Conservation (phyloP, 2,888 invertebrate genomes). For the Cristatella mucedo region DNA sequence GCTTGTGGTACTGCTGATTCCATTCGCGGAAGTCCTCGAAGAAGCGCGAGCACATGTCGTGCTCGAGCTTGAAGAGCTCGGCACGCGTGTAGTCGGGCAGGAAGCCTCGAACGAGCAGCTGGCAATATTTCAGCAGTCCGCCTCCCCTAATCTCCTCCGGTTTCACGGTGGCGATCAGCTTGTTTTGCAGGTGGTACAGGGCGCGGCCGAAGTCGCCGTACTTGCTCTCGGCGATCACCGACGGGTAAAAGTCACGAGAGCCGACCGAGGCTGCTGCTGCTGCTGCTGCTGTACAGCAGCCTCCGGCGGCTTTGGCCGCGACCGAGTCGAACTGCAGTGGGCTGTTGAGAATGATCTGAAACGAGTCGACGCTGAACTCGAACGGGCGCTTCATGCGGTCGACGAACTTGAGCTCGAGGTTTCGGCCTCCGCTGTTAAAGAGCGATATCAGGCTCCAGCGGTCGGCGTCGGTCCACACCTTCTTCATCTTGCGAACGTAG, state of each 20-base stretch:
- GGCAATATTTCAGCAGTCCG: slow-evolving; percentile 94
- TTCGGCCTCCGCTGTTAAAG: slow-evolving; percentile 59
- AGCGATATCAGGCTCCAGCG: slow-evolving; percentile 97
- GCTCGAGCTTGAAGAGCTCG: slow-evolving; percentile 74
- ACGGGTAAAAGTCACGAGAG: slow-evolving; percentile 73
- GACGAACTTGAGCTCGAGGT: slow-evolving; percentile 96
- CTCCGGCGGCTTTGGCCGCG: too few species aligned
- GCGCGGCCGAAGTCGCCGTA: slow-evolving; percentile 93
- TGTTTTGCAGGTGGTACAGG: slow-evolving; percentile 80
- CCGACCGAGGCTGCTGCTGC: too few species aligned
- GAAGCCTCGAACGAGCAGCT: slow-evolving; percentile 83
- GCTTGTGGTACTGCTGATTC: slow-evolving; percentile 76
- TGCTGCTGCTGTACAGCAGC: too few species aligned
- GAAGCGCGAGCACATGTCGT: slow-evolving; percentile 99
- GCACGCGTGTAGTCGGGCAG: slow-evolving; percentile 61
- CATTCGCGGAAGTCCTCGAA: slow-evolving; percentile 99
- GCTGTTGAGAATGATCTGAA: slow-evolving; percentile 92
- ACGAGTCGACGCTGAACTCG: slow-evolving; percentile 97
- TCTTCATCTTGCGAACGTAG: slow-evolving; percentile 98
- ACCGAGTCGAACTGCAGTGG: slow-evolving; percentile 80
- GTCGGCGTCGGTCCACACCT: slow-evolving; percentile 71
- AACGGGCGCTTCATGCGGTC: slow-evolving; percentile 96
- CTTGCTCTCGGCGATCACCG: slow-evolving; percentile 87
- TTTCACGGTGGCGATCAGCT: slow-evolving; percentile 88
- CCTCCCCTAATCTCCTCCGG: slow-evolving; percentile 99